These are phyloP conservation scores for Arctocebus calabarensis DNA, from an alignment of 2,797 vertebrate species.

Conservation along the genomic window DNA sequence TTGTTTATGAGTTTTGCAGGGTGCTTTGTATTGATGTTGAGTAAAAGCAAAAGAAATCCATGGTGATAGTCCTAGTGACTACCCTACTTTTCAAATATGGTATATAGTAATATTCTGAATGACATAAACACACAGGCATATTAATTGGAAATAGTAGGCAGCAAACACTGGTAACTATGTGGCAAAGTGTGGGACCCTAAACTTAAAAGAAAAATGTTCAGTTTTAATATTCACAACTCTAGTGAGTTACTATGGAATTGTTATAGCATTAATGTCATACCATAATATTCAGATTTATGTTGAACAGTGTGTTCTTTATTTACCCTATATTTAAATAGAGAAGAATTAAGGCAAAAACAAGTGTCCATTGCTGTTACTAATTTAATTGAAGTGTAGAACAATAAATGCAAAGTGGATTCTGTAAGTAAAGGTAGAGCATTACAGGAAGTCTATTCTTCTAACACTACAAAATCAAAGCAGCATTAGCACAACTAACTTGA, in stretches of 20 bases:
- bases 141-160: not conserved
- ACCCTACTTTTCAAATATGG: not conserved
- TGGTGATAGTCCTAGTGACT: not conserved
- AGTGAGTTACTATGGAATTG: not conserved
- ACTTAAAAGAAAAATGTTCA: not conserved
- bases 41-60: not conserved
- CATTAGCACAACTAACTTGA: not conserved
- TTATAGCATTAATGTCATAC: not conserved
- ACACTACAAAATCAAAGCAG: slow-evolving; percentile 44
- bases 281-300: slow-evolving; percentile 48
- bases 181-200: not conserved
- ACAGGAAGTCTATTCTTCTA: not conserved
- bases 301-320: slow-evolving; percentile 19
- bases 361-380: not conserved
- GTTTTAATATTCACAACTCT: slow-evolving; percentile 7
- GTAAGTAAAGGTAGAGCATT: not conserved
- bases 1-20: not conserved
- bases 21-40: not conserved
- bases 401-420: slow-evolving; percentile 15
- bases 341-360: slow-evolving; percentile 59
- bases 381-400: slow-evolving; percentile 31
- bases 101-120: not conserved
- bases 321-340: slow-evolving; percentile 32
- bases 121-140: not conserved
- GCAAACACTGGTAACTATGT: not conserved